Base-by-base conservation (phyloP, 2,888 invertebrate species). In the Busseola fusca region DNA sequence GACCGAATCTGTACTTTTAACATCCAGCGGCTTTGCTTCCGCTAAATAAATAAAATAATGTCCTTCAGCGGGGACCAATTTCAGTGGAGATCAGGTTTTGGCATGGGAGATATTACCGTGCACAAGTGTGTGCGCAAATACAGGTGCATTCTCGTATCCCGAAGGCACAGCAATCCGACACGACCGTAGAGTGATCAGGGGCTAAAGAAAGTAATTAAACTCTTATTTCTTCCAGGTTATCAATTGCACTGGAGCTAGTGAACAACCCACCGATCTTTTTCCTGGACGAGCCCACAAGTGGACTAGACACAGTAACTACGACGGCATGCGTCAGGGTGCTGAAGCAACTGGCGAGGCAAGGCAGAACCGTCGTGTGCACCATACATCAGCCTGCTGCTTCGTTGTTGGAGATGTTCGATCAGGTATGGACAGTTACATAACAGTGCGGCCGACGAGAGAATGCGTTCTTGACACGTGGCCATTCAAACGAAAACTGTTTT, bases 261-360 rank as follows among this genome's bases (percentile, higher is more conserved):
- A 98, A 98, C 91, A 98, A 98, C 91, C 98, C 98, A 0, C 97
- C 97, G 37, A 96, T 98, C 30, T 97, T 98, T 94, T 98, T 98
- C 91, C 96, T 98, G 83, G 98, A 98, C 89, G 98, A 98, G 91
- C 98, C 98, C 0, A 98, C 98, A 0, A 97, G 97, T 80, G 97
- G 97, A 0, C 86, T 97, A 82, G 97, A 97, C 87, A 97, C 96
- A 62, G 97, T 97, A 3, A 96, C 97, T 0, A 96, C 97, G 0
- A 92, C 94, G 0, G 96, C 97, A 84, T 97, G 97, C 77, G 93
- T 97, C 45, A 96, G 96, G 60, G 87, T 97, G 62, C 88, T 97
- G 58, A 93, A 94, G 37, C 94, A 95, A 59, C 85, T 97, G 82
- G 97, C 97, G 0, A 92, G 96, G 60, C 96, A 97, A 86, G 97